A percentile compares a stretch with the other conserved stretches of the same genome.
These are phyloP conservation scores for Drymodes brunneopygia DNA, from an alignment of 2,113 vertebrate species.

Conservation along the genomic window DNA sequence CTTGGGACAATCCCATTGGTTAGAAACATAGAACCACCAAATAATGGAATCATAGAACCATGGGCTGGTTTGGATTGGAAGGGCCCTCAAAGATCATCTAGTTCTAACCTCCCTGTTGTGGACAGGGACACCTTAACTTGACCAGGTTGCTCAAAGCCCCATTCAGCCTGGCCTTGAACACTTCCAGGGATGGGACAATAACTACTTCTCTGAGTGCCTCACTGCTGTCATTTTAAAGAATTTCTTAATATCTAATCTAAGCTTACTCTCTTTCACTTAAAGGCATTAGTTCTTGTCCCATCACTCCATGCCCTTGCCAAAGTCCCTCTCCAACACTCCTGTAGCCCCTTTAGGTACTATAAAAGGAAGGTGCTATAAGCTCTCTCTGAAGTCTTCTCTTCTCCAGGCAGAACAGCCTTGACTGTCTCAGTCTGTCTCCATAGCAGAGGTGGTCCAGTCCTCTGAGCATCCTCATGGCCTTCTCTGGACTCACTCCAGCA, in stretches of 20 bases:
- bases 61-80: not conserved
- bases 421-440: not conserved
- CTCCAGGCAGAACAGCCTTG: not conserved
- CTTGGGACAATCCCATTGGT: not conserved
- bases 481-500: not conserved
- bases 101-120: too few species aligned
- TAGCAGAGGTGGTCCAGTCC: not conserved
- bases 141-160: not conserved
- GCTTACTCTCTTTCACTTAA: not conserved
- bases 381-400: not conserved
- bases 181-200: not conserved
- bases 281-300: too few species aligned
- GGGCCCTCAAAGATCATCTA: accelerated
- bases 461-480: not conserved
- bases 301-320: not conserved
- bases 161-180: accelerated
- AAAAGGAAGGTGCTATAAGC: too few species aligned
- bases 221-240: not conserved
- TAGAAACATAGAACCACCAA: not conserved
- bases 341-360: not conserved
- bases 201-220: not conserved
- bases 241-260: not conserved
- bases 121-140: not conserved
- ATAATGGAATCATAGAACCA: not conserved
- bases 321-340: not conserved